Base-by-base conservation (phyloP, 2,888 invertebrate genomes). In the Eumacrocentrus americanus region DNA sequence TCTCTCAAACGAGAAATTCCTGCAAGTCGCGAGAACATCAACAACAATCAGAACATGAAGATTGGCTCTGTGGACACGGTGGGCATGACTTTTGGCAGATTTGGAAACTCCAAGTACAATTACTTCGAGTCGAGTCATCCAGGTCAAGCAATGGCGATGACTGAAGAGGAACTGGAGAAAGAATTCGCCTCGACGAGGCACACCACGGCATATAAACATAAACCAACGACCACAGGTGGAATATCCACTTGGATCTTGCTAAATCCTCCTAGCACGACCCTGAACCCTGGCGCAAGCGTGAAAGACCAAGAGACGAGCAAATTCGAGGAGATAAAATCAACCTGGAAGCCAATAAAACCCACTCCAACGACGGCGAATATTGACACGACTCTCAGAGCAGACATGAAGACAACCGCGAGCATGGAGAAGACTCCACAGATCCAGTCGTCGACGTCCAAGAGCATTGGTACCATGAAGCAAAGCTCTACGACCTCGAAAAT, bases 221-320 rank as follows among this genome's bases (percentile, higher is more conserved):
- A 82, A 58, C 87, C 83, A 58, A 90, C 84, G 48, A 85, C 85
- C 20, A 85, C 85, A 55, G 87, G 87, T 73, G 90, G 90, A 1
- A 83, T 91, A 62, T 91, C 91, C 0, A 91, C 91, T 0, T 91
- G 91, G 91, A 88, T 91, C 62, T 82, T 91, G 14, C 76, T 91
- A 14, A 90, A 89, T 70, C 84, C 85, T 6, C 83, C 83, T 14
- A 76, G 78, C 2, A 77, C 79, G n/a, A 81, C 81, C 0, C 61
- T 60, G 12, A 62, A 42, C 16, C 35, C 65, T 29, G 9, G 5
- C 9, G 29, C n/a, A n/a, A n/a, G n/a, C n/a, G n/a, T n/a, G n/a
- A n/a, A n/a, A n/a, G n/a, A n/a, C n/a, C n/a, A 29, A 29, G 29
- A 4, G 9, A 29, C 4, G 29, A 55, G 35, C 9, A 47, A 46